These are phyloP conservation scores for Lutjanus erythropterus DNA, from an alignment of 2,113 vertebrate species.

Conservation along the genomic window DNA sequence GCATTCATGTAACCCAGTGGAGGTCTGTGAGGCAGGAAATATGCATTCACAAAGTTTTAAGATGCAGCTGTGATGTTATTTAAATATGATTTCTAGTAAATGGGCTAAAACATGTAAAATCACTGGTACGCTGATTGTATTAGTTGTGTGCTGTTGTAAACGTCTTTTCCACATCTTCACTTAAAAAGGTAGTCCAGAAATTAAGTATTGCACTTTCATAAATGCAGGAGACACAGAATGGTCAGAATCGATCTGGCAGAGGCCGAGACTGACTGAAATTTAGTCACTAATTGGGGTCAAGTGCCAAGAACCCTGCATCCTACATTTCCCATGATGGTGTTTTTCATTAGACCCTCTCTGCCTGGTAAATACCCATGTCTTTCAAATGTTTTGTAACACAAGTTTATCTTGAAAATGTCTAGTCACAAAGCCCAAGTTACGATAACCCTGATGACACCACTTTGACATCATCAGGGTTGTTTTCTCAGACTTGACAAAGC, in stretches of 20 bases:
- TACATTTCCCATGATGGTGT: slow-evolving; percentile 7
- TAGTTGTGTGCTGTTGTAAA: background rate
- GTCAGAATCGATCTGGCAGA: background rate
- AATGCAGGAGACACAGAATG: background rate
- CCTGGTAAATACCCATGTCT: too few species aligned
- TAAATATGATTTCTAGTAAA: too few species aligned
- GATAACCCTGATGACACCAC: background rate
- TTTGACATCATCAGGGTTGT: background rate
- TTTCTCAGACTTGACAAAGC: background rate
- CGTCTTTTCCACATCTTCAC: background rate
- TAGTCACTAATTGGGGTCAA: background rate
- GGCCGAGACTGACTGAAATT: background rate
- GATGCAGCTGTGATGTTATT: background rate
- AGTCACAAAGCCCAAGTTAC: background rate
- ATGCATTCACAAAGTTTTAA: background rate
- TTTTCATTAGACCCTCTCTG: background rate
- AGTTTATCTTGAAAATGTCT: background rate
- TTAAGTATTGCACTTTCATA: background rate
- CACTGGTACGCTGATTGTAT: background rate
- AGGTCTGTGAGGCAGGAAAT: background rate
- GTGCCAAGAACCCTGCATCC: background rate
- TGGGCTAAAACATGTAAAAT: too few species aligned
- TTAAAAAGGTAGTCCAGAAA: background rate
- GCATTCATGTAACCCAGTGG: background rate
- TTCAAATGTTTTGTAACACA: background rate